These are phyloP conservation scores for Caenorhabditis doughertyi DNA, from an alignment of 2,888 invertebrate species.

Conservation along the genomic window DNA sequence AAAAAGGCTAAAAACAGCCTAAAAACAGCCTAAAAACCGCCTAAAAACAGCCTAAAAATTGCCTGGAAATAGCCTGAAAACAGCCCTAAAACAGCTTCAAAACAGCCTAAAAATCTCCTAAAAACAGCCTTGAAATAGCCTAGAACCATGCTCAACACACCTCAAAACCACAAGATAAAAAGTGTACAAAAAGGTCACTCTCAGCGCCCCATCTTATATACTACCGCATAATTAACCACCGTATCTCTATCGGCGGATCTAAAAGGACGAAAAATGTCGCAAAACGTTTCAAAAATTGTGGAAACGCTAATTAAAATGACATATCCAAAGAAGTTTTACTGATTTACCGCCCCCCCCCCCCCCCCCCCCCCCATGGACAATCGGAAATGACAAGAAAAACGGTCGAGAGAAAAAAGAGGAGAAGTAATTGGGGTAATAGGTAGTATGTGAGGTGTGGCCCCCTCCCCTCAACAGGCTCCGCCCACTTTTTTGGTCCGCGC, in stretches of 20 bases:
- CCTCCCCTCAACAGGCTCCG: conserved; percentile 10
- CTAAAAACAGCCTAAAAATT: too few species aligned
- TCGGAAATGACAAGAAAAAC: not conserved
- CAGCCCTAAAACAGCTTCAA: too few species aligned
- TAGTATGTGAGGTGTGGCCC: not conserved
- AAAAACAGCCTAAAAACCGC: too few species aligned
- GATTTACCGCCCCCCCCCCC: not conserved
- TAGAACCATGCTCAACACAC: too few species aligned
- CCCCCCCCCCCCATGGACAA: too few species aligned
- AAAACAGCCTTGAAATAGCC: too few species aligned
- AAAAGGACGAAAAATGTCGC: conserved; percentile 11
- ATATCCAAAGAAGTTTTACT: not conserved
- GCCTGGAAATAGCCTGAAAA: too few species aligned
- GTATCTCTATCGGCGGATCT: conserved; percentile 47
- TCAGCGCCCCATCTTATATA: not conserved
- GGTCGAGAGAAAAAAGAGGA: not conserved
- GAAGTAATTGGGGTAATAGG: conserved; percentile 42
- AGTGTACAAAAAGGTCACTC: not conserved
- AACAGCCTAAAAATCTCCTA: too few species aligned
- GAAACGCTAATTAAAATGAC: conserved; percentile 30
- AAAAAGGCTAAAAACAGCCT: too few species aligned
- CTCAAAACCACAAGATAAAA: too few species aligned
- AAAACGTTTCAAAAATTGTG: conserved; percentile 7
- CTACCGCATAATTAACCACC: conserved; percentile 27
- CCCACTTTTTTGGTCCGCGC: conserved; percentile 13